phyloP scores from a whole-genome alignment of 1,140 invertebrate species.

The Heterodera schachtii region DNA sequence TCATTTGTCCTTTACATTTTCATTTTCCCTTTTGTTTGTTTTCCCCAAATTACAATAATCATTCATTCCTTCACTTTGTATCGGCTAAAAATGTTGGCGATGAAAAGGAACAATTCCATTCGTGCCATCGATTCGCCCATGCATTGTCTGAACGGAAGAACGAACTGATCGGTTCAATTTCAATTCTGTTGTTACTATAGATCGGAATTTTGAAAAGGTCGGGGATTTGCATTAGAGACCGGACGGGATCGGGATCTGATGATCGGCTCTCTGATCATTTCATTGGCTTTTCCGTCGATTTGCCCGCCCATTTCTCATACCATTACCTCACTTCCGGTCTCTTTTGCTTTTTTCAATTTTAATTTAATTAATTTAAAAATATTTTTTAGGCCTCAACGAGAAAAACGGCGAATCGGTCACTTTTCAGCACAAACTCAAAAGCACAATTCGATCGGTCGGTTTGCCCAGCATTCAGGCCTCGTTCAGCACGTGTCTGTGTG shows the following conservation, averaged over 20 bases:
- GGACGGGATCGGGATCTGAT: slow-evolving; percentile 45
- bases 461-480: slow-evolving; percentile 34
- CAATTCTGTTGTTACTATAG: too few species aligned
- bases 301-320: slow-evolving; percentile 55
- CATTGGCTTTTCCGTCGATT: slow-evolving; percentile 65
- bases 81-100: slow-evolving; percentile 22
- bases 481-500: slow-evolving; percentile 3
- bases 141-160: slow-evolving; percentile 7
- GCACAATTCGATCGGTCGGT: slow-evolving; percentile 24
- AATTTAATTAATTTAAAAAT: too few species aligned
- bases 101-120: slow-evolving; percentile 30
- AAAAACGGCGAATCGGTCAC: background rate
- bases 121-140: slow-evolving; percentile 24
- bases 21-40: too few species aligned
- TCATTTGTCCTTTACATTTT: too few species aligned
- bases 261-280: slow-evolving; percentile 67
- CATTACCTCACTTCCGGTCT: slow-evolving; percentile 42
- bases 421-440: background rate
- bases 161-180: background rate
- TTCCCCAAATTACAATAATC: too few species aligned
- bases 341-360: too few species aligned
- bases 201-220: too few species aligned
- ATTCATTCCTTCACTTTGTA: background rate
- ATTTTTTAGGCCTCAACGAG: slow-evolving; percentile 17
- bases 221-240: too few species aligned